These are phyloP conservation scores for Tetramorium alpestre DNA, from an alignment of 1,140 invertebrate species.

Conservation along the genomic window DNA sequence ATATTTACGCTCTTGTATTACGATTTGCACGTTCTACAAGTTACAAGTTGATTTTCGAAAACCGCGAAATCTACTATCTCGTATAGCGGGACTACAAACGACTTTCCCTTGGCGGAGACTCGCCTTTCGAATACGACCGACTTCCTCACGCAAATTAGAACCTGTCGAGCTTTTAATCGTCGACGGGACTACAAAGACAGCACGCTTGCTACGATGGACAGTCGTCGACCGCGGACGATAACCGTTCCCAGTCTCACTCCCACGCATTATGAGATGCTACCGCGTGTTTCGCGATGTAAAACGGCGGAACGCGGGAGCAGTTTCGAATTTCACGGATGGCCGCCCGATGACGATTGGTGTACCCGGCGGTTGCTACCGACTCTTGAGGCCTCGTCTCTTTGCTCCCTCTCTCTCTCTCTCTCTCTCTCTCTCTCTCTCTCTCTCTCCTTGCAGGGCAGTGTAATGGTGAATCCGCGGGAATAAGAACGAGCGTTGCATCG, in stretches of 20 bases:
- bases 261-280: conserved; percentile 24
- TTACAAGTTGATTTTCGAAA: neutral
- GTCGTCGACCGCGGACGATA: conserved; percentile 52
- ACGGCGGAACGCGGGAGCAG: conserved; percentile 66
- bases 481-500: neutral
- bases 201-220: conserved; percentile 24
- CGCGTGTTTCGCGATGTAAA: conserved; percentile 51
- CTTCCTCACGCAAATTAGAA: conserved; percentile 44
- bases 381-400: conserved; percentile 5
- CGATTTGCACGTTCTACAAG: neutral
- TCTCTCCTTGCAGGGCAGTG: neutral
- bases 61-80: neutral
- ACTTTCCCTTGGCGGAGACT: neutral
- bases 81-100: neutral
- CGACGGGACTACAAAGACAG: conserved; percentile 26
- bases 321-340: conserved; percentile 71
- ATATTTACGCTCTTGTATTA: neutral
- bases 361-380: neutral
- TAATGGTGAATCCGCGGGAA: conserved; percentile 6
- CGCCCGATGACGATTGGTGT: conserved; percentile 67
- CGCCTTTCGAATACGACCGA: conserved; percentile 3
- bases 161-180: conserved; percentile 52
- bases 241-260: conserved; percentile 47
- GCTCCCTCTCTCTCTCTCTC: neutral
- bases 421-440: neutral